Conservation (phyloP, 2,797 vertebrate genomes). For the Silurus aristotelis region DNA sequence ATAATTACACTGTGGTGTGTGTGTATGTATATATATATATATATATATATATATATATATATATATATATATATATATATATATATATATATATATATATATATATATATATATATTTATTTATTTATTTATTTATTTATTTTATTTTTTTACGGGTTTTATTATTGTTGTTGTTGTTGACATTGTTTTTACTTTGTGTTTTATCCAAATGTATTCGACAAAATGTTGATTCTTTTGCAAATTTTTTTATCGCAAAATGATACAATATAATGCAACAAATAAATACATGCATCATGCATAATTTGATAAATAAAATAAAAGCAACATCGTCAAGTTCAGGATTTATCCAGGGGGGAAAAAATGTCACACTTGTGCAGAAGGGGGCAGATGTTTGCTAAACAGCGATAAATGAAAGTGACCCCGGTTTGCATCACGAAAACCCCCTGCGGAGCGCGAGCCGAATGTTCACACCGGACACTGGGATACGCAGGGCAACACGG, state of each 20-base stretch:
- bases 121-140: neutral
- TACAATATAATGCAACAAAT: neutral
- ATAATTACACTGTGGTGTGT: no score
- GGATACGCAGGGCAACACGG: neutral
- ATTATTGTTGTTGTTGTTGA: neutral
- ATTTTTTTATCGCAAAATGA: neutral
- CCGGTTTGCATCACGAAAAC: conserved; percentile 1
- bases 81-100: no score
- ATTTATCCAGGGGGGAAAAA: neutral
- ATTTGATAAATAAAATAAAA: neutral
- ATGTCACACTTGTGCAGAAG: neutral
- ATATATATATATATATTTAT: no score
- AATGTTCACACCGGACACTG: neutral
- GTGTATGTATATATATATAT: neutral
- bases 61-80: no score
- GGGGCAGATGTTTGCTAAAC: conserved; percentile 61
- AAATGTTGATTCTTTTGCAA: no score
- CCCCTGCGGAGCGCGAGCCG: neutral
- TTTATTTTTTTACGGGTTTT: neutral
- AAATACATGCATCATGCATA: neutral
- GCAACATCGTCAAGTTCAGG: neutral
- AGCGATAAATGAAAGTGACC: conserved; percentile 57
- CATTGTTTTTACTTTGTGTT: neutral
- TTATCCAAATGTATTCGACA: neutral
- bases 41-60: neutral